Percentiles rank a stretch among this genome's conserved stretches.
These are phyloP conservation scores for Pseudorhombus dupliciocellatus DNA, from an alignment of 2,113 vertebrate species.

Conservation along the genomic window DNA sequence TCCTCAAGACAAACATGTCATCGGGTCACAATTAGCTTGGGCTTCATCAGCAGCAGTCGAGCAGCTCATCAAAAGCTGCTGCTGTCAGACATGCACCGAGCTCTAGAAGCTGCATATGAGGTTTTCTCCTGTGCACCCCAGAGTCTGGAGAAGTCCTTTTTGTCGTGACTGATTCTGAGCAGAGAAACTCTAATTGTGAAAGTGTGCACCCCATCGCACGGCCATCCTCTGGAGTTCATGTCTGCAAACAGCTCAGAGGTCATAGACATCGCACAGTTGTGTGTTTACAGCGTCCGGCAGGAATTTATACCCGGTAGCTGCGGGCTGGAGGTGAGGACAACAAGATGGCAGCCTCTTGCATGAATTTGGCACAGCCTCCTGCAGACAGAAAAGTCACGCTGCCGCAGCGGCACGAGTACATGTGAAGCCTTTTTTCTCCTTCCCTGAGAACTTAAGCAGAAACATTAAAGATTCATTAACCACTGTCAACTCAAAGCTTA, in stretches of 20 bases:
- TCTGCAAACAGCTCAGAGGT: too few relatives aligned
- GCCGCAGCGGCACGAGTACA: constrained; percentile 69
- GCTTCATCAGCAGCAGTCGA: constrained; percentile 33
- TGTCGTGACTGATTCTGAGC: background rate
- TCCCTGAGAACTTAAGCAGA: constrained; percentile 81
- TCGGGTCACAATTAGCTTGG: constrained; percentile 58
- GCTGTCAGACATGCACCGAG: background rate
- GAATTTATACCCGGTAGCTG: constrained; percentile 61
- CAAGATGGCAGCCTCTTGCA: constrained; percentile 53
- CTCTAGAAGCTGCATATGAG: background rate
- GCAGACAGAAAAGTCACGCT: constrained; percentile 3
- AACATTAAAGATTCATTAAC: constrained; percentile 72
- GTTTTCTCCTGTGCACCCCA: background rate
- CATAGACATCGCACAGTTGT: constrained; percentile 5
- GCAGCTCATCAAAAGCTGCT: background rate
- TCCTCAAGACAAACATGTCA: constrained; percentile 24
- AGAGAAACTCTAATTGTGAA: background rate
- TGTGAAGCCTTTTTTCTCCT: constrained; percentile 85
- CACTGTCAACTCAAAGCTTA: constrained; percentile 52
- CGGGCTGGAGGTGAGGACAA: constrained; percentile 55
- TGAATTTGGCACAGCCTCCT: constrained; percentile 48
- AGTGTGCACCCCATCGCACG: too few relatives aligned
- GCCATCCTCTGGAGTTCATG: too few relatives aligned
- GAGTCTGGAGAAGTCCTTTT: background rate
- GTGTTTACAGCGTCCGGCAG: constrained; percentile 51